Conservation (phyloP, 2,797 vertebrate genomes). For the Coracias cyanogaster region DNA sequence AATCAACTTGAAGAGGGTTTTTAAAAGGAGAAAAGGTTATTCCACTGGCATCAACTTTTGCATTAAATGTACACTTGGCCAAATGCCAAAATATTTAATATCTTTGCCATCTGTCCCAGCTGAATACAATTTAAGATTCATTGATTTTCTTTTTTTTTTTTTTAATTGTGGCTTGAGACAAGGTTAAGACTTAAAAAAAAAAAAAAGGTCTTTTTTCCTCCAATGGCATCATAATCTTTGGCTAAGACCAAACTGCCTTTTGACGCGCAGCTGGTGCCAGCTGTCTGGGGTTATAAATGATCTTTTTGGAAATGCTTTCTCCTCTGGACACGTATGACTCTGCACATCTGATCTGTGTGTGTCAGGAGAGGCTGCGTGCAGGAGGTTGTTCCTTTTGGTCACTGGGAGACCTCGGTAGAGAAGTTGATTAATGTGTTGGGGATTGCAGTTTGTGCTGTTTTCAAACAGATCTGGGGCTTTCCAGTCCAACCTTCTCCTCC, state of each 20-base stretch:
- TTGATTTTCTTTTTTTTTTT: neutral
- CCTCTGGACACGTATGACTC: neutral
- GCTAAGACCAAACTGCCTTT: neutral
- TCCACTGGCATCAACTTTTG: constrained; percentile 51
- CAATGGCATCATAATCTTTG: neutral
- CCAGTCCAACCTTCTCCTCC: fast-evolving
- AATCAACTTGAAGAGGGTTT: constrained; percentile 15
- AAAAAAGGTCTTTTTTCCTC: neutral
- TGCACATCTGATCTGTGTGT: fast-evolving
- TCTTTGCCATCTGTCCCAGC: constrained; percentile 50
- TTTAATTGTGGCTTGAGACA: constrained; percentile 22
- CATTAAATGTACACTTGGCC: constrained; percentile 57
- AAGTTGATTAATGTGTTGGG: neutral
- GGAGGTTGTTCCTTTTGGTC: fast-evolving
- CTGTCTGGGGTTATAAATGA: neutral
- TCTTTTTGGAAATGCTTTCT: neutral
- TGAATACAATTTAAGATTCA: constrained; percentile 50
- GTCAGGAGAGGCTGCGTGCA: neutral
- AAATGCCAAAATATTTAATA: constrained; percentile 54
- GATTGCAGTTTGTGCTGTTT: neutral
- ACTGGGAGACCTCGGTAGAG: neutral
- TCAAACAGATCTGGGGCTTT: neutral
- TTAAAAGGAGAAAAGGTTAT: constrained; percentile 66
- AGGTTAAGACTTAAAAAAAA: constrained; percentile 14
- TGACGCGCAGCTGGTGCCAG: neutral